Base-by-base conservation (phyloP, 2,797 vertebrate species). In the Tiaroga cobitis region DNA sequence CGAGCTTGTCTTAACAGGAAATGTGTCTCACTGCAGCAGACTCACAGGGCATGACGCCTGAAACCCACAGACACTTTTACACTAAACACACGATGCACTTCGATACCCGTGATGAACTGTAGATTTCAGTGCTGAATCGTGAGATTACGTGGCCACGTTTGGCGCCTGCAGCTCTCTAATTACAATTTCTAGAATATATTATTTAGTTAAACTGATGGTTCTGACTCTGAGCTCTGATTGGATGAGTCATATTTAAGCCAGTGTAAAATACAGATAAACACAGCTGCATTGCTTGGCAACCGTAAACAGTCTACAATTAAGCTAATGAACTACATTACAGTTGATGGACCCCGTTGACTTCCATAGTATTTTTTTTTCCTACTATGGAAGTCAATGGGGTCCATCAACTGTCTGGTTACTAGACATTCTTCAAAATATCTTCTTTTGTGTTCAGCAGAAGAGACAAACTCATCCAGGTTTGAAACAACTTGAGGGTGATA, bases 1-100 rank as follows among this genome's bases (percentile, higher is more conserved):
- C 39, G 32, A 79, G 86, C 85, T 54, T 84, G 80, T 72, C 32
- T 46, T 77, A 43, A 87, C 10, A 81, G 88, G 89, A 88, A 84
- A 73, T 59, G 39, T 78, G 19, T 76, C 32, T 41, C 79, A 69
- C 77, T 78, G 49, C 87, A 81, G 34, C 7, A 41, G 86, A 76
- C 75, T 54, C 63, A 32, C 56, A 41, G 21, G 15, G 67, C 19
- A 8, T 37, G 56, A 82, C 3, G 6, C n/a, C 11, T 65, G 19
- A 72, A 26, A 32, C 10, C 46, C 54, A 34, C 41, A 49, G 61
- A 49, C 59, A 18, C 1, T 32, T 13, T 43, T 74, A 34, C 51
- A 18, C 24, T 54, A 10, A 24, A 3, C 13, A 15, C 26, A 61
- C 18, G 21, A 34, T 68, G 29, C 13, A 18, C 51, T 37, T 3